Base-by-base conservation (phyloP, 2,113 vertebrate genomes). In the Oceanodroma tethys region DNA sequence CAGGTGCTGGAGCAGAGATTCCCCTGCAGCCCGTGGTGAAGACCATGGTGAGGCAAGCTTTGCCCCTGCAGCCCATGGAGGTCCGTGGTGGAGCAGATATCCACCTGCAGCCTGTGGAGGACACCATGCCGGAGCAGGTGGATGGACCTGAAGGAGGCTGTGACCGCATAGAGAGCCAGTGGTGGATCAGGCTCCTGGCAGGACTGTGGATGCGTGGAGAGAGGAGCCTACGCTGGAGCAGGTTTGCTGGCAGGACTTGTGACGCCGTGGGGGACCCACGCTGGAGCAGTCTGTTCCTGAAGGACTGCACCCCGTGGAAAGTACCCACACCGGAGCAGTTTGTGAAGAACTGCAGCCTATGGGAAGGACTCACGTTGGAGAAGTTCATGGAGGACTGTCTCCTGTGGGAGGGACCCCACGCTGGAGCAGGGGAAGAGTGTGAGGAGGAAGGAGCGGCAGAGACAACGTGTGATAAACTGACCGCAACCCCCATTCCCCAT, bases 401-500 rank as follows among this genome's bases (percentile, higher is more conserved):
- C 13, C 16, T 1, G 2, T 72, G 32, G 13, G 47, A 26, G 6
- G 26, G 13, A 63, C 12, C 8, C 62, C 30, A 50, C 1, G 3
- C 14, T 62, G 38, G 38, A 63, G 58, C 22, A 23, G 18, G 15
- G 38, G 11, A 38, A 62, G 56, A 72, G 16, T 21, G 2, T 21
- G 50, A 66, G 14, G 13, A 42, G 40, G 40, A 65, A 70, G 1
- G 3, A 56, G 7, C 1, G 1, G 19, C 10, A 73, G 56, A 90
- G 22, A 52, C 8, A 62, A 32, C 0, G 0, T 34, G n/a, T 63
- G 32, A 42, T 40, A 42, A n/a, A 59, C 27, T 56, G 29, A 58
- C 5, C 4, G 0, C 25, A 86, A 23, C 11, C 15, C 7, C 7
- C 3, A 8, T 55, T 65, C 6, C 26, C 8, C 9, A 5, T 42